Percentiles rank a stretch among this genome's conserved stretches.
These are phyloP conservation scores for Petrolisthes cinctipes DNA, from an alignment of 2,888 invertebrate genomes.

Conservation along the genomic window DNA sequence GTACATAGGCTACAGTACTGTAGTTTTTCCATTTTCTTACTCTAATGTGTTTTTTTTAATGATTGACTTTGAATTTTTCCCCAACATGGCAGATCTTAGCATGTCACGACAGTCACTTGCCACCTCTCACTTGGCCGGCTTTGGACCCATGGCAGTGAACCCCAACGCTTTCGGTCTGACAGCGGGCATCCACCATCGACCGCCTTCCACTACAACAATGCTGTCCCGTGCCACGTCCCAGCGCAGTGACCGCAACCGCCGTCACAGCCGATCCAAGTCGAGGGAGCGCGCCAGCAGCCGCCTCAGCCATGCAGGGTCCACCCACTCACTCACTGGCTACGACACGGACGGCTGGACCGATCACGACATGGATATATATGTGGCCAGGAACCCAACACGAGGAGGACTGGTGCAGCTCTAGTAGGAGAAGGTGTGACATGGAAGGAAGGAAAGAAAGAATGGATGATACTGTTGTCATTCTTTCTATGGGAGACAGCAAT, in stretches of 20 bases:
- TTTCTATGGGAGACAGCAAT: no score
- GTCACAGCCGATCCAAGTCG: slow-evolving; percentile 81
- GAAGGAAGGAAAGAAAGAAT: no score
- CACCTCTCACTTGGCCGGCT: slow-evolving; percentile 70
- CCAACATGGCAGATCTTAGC: slow-evolving; percentile 78
- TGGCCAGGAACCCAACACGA: slow-evolving; percentile 83
- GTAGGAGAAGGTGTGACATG: neutral
- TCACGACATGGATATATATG: slow-evolving; percentile 95
- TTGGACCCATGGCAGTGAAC: slow-evolving; percentile 58
- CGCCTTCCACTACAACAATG: slow-evolving; percentile 21
- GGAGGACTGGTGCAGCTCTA: slow-evolving; percentile 64
- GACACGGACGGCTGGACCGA: slow-evolving; percentile 94
- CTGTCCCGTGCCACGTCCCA: slow-evolving; percentile 58
- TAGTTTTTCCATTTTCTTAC: neutral
- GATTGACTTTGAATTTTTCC: neutral
- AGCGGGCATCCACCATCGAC: neutral
- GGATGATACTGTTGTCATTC: no score
- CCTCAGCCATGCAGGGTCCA: slow-evolving; percentile 64
- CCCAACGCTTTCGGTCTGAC: slow-evolving; percentile 39
- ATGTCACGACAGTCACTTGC: slow-evolving; percentile 87
- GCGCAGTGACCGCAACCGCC: slow-evolving; percentile 70
- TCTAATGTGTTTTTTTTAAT: neutral
- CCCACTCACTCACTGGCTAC: slow-evolving; percentile 74
- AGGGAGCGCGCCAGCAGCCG: slow-evolving; percentile 75
- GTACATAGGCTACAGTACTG: neutral